These are phyloP conservation scores for Hydrophis major DNA, from an alignment of 2,797 vertebrate genomes.

Conservation along the genomic window DNA sequence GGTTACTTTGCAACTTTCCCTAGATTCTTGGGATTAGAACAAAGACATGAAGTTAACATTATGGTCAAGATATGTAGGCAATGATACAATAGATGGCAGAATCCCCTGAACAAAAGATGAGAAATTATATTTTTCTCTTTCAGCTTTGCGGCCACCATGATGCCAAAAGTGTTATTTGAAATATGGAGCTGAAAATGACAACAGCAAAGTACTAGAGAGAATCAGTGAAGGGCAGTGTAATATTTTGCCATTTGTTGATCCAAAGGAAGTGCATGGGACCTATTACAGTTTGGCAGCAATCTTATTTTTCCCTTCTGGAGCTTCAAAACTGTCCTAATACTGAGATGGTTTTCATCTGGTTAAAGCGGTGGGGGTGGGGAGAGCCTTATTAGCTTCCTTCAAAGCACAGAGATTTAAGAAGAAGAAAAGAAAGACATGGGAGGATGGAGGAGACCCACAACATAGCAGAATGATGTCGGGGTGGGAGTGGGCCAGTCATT, in stretches of 20 bases:
- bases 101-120: slow-evolving; percentile 57
- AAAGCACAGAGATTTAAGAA: slow-evolving; percentile 55
- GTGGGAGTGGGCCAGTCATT: slow-evolving; percentile 70
- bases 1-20: not conserved
- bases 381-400: slow-evolving; percentile 68
- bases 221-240: slow-evolving; percentile 40
- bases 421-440: slow-evolving; percentile 4
- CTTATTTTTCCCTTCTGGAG: slow-evolving; percentile 72
- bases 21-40: not conserved
- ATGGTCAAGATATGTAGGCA: not conserved
- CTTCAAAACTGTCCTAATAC: slow-evolving; percentile 66
- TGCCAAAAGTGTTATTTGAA: slow-evolving; percentile 62
- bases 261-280: slow-evolving; percentile 66
- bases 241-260: slow-evolving; percentile 66
- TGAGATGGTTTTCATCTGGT: slow-evolving; percentile 70
- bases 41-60: not conserved
- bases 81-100: slow-evolving; percentile 52
- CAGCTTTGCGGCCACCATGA: slow-evolving; percentile 46
- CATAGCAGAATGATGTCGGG: slow-evolving; percentile 65
- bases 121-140: slow-evolving; percentile 52
- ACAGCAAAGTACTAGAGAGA: slow-evolving; percentile 39
- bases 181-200: slow-evolving; percentile 47
- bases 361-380: not conserved
- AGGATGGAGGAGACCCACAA: slow-evolving; percentile 50
- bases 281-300: slow-evolving; percentile 73